Evolutionary conservation across 2,113 vertebrate genomes (phyloP), one percentile per base, ranked within the genome.

Genomic region (Chloroceryle aenea): DNA sequence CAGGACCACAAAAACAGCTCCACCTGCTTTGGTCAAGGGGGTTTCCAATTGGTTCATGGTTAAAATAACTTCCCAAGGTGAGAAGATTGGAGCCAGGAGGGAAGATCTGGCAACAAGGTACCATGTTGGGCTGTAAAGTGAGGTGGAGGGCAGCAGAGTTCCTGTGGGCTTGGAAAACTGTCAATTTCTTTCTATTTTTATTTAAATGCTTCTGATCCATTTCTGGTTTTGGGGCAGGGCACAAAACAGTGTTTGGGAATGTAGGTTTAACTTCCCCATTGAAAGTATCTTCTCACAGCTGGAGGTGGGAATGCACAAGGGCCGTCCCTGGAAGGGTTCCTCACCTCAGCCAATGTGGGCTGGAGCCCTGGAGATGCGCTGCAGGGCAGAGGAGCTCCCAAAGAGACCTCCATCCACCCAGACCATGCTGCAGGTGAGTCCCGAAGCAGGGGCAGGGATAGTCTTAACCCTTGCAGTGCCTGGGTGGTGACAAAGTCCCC

Each of bases 11-110:
- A 11, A 45, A 75, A 2, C 42, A 68, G 47, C 34, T 22, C 8
- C 29, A 8, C 1, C 20, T 20, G 56, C 43, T 56, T 40, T 27
- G 27, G 9, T 1, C 4, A 30, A 40, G 50, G n/a, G 10, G 19
- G 1, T 48, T 11, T 68, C 27, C 11, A 22, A 3, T 8, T 0
- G 1, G 4, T 32, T 34, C 1, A 10, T 14, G 22, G 2, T 2
- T 58, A 7, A n/a, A n/a, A n/a, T n/a, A n/a, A n/a, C 62, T 90
- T 55, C n/a, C 61, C 27, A 14, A 21, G 5, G 21, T 27, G 50
- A 52, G 25, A 9, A 32, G 47, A 30, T 55, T 29, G 30, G n/a
- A 64, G 19, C 4, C 9, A 68, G 50, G 40, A 55, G 16, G 48
- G 50, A 53, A n/a, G 47, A 23, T 4, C 27, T 68, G 36, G 67